These are phyloP conservation scores for Diploptera punctata DNA, from an alignment of 2,888 invertebrate genomes.

Conservation along the genomic window DNA sequence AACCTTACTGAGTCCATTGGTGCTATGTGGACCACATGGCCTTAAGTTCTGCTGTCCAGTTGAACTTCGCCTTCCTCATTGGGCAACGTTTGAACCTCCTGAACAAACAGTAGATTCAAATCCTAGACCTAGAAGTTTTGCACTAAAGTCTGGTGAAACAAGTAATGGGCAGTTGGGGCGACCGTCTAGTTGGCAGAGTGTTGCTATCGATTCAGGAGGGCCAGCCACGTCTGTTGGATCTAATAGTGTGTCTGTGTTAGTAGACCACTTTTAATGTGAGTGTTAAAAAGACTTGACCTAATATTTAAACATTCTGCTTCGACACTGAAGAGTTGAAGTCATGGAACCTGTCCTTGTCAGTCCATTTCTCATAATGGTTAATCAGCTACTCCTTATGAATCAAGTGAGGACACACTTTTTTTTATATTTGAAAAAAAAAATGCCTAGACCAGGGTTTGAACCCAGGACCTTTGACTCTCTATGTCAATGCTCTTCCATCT, in stretches of 20 bases:
- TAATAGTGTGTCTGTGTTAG: slow-evolving; percentile 88
- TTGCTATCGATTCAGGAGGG: slow-evolving; percentile 84
- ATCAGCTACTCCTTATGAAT: too few relatives aligned
- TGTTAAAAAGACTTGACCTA: background rate
- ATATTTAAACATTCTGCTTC: too few relatives aligned
- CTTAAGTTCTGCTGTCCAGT: slow-evolving; percentile 88
- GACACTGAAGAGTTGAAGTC: too few relatives aligned
- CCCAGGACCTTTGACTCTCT: too few relatives aligned
- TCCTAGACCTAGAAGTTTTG: slow-evolving; percentile 67
- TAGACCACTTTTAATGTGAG: slow-evolving; percentile 81
- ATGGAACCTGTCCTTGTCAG: too few relatives aligned
- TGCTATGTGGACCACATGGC: slow-evolving; percentile 96
- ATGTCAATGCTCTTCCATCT: too few relatives aligned
- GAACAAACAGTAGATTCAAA: slow-evolving; percentile 55
- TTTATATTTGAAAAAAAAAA: too few relatives aligned
- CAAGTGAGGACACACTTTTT: too few relatives aligned
- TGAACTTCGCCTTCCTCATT: slow-evolving; percentile 89
- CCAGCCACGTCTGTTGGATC: slow-evolving; percentile 80
- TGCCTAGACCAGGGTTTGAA: too few relatives aligned
- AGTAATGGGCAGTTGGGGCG: slow-evolving; percentile 48
- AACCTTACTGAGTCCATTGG: slow-evolving; percentile 91
- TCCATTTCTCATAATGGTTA: too few relatives aligned
- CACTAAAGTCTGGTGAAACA: slow-evolving; percentile 81
- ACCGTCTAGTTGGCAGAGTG: slow-evolving; percentile 77
- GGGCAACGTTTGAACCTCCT: slow-evolving; percentile 70